phyloP scores from a whole-genome alignment of 2,888 invertebrate species.

The Gandaritis pyraliata region DNA sequence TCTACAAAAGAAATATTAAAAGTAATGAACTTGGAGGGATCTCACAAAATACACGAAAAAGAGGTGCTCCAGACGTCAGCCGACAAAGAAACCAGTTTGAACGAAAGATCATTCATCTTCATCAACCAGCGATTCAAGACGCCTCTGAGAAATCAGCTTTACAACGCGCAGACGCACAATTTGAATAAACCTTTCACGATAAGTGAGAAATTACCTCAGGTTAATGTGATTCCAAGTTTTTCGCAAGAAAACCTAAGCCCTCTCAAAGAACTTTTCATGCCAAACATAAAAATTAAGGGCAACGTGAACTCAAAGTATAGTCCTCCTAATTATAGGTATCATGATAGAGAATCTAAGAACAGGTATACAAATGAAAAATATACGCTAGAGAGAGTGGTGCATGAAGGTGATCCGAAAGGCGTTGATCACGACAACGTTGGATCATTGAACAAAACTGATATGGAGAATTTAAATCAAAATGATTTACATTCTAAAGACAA shows the following conservation, averaged over 20 bases:
- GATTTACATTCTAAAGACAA: background rate
- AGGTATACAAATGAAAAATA: background rate
- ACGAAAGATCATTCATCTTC: slow-evolving; percentile 66
- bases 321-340: background rate
- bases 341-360: background rate
- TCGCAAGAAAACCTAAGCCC: background rate
- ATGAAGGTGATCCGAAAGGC: background rate
- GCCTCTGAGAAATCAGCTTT: slow-evolving; percentile 26
- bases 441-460: background rate
- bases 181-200: slow-evolving; percentile 15
- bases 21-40: slow-evolving; percentile 31
- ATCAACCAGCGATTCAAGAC: slow-evolving; percentile 59
- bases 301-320: background rate
- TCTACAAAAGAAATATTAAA: slow-evolving; percentile 11
- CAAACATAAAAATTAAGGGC: slow-evolving; percentile 5
- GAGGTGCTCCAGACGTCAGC: slow-evolving; percentile 54
- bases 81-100: slow-evolving; percentile 54
- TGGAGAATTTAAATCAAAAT: background rate
- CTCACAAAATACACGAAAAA: slow-evolving; percentile 44
- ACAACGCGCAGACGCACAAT: slow-evolving; percentile 12
- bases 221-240: slow-evolving; percentile 8
- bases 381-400: background rate
- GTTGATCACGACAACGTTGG: background rate
- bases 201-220: slow-evolving; percentile 10
- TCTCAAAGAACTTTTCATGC: slow-evolving; percentile 10